Evolutionary conservation across 92 coral and sea anemone species (phyloP).

Genomic region (Anthopleura xanthogrammica): DNA sequence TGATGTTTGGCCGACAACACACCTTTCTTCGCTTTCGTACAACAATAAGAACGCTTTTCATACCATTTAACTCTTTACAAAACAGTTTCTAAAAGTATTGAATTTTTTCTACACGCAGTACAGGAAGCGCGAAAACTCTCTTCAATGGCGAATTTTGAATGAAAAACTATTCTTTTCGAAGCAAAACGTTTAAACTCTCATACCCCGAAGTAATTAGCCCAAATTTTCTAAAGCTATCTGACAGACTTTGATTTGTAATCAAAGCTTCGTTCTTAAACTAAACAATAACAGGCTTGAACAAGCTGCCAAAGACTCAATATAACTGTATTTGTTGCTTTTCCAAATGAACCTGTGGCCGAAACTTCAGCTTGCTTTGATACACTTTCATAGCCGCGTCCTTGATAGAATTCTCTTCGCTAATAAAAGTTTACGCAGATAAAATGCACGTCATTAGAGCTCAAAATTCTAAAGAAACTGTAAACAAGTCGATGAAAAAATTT

Average conservation of each 20-base stretch:
- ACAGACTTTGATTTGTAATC: constrained; percentile 32
- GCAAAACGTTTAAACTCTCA: too few relatives aligned
- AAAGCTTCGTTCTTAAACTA: not conserved
- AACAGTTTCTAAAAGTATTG: not conserved
- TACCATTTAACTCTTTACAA: not conserved
- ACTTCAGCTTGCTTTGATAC: not conserved
- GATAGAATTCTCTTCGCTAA: not conserved
- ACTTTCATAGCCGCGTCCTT: not conserved
- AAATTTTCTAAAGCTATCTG: constrained; percentile 8
- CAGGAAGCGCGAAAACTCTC: not conserved
- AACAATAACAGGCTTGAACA: not conserved
- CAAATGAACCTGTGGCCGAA: not conserved
- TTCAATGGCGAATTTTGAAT: not conserved
- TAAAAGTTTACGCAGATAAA: not conserved
- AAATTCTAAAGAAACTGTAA: constrained; percentile 6
- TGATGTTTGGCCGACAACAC: constrained; percentile 18
- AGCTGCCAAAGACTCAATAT: constrained; percentile 9
- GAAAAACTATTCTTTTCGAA: constrained; percentile 9
- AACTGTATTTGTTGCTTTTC: not conserved
- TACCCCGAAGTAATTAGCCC: constrained; percentile 8
- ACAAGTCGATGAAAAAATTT: not conserved
- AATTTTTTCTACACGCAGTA: not conserved
- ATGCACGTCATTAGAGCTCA: not conserved
- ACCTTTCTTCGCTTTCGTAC: not conserved
- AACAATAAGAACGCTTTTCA: constrained; percentile 5